phyloP scores from a whole-genome alignment of 2,888 invertebrate genomes.

The Andrena dorsata region DNA sequence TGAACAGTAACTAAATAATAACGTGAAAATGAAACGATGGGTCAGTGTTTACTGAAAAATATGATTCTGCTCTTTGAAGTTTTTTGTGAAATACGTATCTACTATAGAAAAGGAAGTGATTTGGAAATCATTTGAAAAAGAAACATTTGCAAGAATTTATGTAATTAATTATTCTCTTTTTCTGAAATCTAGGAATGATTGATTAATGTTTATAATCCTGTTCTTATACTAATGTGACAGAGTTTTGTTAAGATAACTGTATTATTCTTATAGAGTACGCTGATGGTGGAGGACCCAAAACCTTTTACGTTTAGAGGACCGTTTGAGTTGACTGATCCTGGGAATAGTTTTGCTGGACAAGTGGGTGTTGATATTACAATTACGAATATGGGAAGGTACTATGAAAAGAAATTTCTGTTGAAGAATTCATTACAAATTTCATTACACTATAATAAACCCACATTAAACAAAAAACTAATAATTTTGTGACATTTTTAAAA shows the following conservation, averaged over 20 bases:
- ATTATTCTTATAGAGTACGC: conserved; percentile 43
- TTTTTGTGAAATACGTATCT: no score
- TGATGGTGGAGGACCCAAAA: conserved; percentile 12
- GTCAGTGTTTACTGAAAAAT: no score
- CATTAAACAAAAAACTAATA: background rate
- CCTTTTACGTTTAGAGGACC: conserved; percentile 65
- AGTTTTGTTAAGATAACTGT: background rate
- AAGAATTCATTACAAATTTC: background rate
- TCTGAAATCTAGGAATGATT: no score
- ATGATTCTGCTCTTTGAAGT: no score
- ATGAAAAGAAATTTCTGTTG: conserved; percentile 13
- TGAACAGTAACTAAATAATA: no score
- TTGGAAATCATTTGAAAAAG: no score
- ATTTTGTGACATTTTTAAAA: background rate
- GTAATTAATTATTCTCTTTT: no score
- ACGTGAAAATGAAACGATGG: no score
- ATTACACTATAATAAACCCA: background rate
- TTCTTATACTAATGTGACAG: no score
- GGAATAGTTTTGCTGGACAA: conserved; percentile 64
- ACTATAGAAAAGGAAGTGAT: no score
- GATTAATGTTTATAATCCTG: no score
- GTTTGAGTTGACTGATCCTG: conserved; percentile 68
- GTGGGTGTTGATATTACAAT: conserved; percentile 58
- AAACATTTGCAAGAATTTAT: no score
- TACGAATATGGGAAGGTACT: conserved; percentile 65